Evolutionary conservation across 2,797 vertebrate species (phyloP).

Genomic region (Jordanella pulchra): DNA sequence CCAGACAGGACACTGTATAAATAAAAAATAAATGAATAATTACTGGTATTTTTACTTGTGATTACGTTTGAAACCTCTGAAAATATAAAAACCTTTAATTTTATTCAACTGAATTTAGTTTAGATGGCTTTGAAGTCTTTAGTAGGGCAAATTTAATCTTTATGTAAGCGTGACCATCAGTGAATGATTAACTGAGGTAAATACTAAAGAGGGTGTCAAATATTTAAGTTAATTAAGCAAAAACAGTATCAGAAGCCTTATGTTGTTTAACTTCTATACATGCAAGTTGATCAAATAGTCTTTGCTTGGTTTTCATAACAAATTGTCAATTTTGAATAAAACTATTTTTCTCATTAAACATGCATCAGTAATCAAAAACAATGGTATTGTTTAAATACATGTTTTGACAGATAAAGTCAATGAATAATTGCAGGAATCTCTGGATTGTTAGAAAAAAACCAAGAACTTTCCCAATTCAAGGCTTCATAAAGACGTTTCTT

Average conservation of each 20-base stretch:
- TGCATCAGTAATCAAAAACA: not conserved
- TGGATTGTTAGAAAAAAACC: not conserved
- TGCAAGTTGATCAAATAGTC: not conserved
- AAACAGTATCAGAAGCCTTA: not conserved
- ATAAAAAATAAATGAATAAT: no score
- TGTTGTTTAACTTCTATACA: not conserved
- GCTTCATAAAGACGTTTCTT: no score
- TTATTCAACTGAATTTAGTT: no score
- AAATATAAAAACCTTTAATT: no score
- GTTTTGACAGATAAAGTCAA: not conserved
- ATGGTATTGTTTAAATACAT: not conserved
- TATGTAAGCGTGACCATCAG: not conserved
- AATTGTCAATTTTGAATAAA: not conserved
- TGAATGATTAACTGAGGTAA: not conserved
- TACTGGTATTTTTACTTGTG: no score
- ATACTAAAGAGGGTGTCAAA: not conserved
- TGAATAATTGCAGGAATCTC: not conserved
- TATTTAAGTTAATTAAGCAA: not conserved
- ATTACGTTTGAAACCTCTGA: no score
- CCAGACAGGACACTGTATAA: no score
- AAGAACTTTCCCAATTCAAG: no score
- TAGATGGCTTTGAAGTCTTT: no score
- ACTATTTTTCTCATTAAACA: not conserved
- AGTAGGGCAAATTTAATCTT: not conserved
- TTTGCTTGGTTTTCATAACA: not conserved